phyloP scores from a whole-genome alignment of 2,113 vertebrate species.

The Cheirogaleus medius region DNA sequence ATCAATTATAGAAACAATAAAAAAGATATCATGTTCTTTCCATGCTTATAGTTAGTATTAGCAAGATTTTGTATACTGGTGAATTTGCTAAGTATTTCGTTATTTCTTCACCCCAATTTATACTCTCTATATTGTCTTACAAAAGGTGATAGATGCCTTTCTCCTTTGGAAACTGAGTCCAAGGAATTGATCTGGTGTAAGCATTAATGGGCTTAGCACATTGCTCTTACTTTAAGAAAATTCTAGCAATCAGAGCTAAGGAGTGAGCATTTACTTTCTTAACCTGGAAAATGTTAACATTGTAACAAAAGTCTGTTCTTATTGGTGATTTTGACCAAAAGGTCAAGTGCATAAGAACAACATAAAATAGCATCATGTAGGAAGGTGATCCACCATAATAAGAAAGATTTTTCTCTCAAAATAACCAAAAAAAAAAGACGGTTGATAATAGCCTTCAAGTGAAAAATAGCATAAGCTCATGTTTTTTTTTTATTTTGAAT shows the following conservation, averaged over 20 bases:
- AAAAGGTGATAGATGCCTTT: background rate
- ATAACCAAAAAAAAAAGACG: background rate
- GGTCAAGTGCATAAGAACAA: background rate
- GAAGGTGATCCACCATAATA: background rate
- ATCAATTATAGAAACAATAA: background rate
- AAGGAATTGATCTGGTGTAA: background rate
- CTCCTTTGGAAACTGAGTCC: background rate
- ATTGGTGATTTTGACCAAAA: background rate
- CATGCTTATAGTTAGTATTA: background rate
- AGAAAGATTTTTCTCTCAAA: background rate
- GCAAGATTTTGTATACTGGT: background rate
- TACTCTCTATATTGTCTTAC: fast-evolving
- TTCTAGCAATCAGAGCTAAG: background rate
- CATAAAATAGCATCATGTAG: background rate
- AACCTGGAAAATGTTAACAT: background rate
- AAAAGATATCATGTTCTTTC: background rate
- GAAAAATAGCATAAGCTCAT: background rate
- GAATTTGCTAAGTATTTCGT: background rate
- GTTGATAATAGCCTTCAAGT: background rate
- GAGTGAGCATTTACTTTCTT: background rate
- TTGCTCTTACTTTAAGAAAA: background rate
- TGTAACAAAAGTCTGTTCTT: background rate
- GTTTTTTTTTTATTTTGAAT: background rate
- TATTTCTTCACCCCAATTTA: background rate
- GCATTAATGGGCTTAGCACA: background rate